phyloP scores from a whole-genome alignment of 2,113 vertebrate species.

The Atrichornis clamosus region DNA sequence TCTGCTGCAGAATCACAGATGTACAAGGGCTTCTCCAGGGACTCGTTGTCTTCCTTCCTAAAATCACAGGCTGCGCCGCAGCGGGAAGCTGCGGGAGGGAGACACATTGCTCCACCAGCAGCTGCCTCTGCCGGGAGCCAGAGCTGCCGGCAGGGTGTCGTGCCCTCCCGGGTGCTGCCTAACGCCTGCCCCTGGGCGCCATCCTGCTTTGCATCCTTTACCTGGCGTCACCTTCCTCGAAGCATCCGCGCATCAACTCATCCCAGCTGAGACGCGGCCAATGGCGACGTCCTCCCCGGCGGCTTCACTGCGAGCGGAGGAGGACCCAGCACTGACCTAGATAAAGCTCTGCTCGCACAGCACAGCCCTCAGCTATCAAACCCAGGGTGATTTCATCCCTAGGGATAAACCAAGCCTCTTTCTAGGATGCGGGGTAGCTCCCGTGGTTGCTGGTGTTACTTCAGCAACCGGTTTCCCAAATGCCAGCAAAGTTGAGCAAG shows the following conservation, averaged over 20 bases:
- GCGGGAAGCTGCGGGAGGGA: neutral
- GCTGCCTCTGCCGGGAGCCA: neutral
- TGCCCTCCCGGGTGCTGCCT: neutral
- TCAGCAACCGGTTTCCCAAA: constrained; percentile 9
- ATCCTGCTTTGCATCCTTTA: neutral
- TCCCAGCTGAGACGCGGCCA: neutral
- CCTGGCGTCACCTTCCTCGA: neutral
- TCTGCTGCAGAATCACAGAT: neutral
- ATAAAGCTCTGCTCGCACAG: neutral
- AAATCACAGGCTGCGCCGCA: neutral
- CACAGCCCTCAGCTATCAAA: neutral
- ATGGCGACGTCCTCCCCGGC: rapidly evolving
- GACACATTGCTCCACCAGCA: rapidly evolving
- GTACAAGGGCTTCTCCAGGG: neutral
- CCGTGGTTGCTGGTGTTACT: neutral
- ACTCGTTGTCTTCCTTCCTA: neutral
- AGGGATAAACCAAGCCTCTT: neutral
- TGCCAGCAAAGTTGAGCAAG: neutral
- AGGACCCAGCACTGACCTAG: neutral
- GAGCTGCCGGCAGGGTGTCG: rapidly evolving
- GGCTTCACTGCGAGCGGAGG: neutral
- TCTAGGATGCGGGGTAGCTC: constrained; percentile 32
- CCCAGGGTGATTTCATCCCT: neutral
- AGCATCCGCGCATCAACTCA: rapidly evolving
- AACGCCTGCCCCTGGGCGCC: neutral